Conservation (phyloP, 2,797 vertebrate species). For the Crypturellus tataupa region DNA sequence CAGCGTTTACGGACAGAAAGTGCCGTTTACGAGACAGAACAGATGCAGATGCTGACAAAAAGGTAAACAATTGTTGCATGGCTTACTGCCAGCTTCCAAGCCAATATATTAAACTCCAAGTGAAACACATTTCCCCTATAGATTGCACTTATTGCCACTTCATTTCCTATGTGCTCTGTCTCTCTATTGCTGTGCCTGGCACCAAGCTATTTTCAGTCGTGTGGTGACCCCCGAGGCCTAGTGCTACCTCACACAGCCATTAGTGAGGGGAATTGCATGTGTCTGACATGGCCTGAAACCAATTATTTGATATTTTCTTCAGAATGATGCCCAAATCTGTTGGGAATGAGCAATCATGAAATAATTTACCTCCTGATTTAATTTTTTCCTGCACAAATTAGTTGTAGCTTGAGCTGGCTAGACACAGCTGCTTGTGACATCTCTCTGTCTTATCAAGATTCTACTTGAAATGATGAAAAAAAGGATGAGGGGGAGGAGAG, state of each 20-base stretch:
- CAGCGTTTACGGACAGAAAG: conserved; percentile 93
- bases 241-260: conserved; percentile 93
- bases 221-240: conserved; percentile 92
- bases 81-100: conserved; percentile 94
- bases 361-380: conserved; percentile 99
- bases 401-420: conserved; percentile 81
- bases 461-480: conserved; percentile 80
- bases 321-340: conserved; percentile 96
- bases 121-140: conserved; percentile 98
- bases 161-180: conserved; percentile 90
- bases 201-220: conserved; percentile 89
- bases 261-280: conserved; percentile 97
- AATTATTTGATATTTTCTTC: conserved; percentile 99
- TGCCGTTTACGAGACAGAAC: conserved; percentile 98
- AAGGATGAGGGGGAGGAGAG: conserved; percentile 15
- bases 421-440: conserved; percentile 79
- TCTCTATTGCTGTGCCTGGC: conserved; percentile 81
- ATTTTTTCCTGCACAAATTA: conserved; percentile 94
- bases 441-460: conserved; percentile 82
- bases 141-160: conserved; percentile 98
- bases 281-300: conserved; percentile 98
- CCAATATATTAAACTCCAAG: conserved; percentile 97
- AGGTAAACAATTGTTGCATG: conserved; percentile 99
- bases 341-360: conserved; percentile 98
- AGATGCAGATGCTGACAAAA: conserved; percentile 99